Percentiles rank a stretch among this genome's conserved stretches.
These are phyloP conservation scores for Tribolium madens DNA, from an alignment of 1,140 invertebrate genomes.

Conservation along the genomic window DNA sequence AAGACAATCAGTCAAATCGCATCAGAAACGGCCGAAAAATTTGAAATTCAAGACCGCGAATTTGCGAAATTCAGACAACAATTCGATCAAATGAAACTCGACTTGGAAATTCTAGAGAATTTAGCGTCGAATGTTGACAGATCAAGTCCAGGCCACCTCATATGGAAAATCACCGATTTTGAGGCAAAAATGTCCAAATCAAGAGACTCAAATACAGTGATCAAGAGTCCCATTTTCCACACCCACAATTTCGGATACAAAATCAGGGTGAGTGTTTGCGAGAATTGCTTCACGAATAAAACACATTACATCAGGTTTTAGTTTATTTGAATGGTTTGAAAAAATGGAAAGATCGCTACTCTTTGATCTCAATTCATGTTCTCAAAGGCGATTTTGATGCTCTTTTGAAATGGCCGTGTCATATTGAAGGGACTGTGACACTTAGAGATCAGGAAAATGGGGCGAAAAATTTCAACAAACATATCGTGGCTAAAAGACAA, in stretches of 20 bases:
- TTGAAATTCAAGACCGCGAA: slow-evolving; percentile 58
- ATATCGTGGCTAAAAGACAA: slow-evolving; percentile 67
- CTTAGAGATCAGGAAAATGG: slow-evolving; percentile 70
- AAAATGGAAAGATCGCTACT: slow-evolving; percentile 78
- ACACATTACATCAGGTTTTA: slow-evolving; percentile 70
- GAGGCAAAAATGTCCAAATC: slow-evolving; percentile 74
- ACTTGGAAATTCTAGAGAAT: slow-evolving; percentile 59
- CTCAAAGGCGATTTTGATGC: slow-evolving; percentile 77
- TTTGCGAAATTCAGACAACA: slow-evolving; percentile 52
- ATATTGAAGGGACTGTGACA: slow-evolving; percentile 72
- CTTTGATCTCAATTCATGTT: slow-evolving; percentile 75
- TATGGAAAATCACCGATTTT: slow-evolving; percentile 78
- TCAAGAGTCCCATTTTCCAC: slow-evolving; percentile 76
- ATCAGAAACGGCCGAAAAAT: slow-evolving; percentile 57
- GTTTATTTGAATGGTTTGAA: slow-evolving; percentile 78
- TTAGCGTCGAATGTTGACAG: slow-evolving; percentile 3
- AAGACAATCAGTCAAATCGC: slow-evolving; percentile 59
- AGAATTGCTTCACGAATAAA: not conserved
- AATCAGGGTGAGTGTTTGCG: slow-evolving; percentile 69
- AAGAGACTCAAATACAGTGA: slow-evolving; percentile 71
- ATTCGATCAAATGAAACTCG: slow-evolving; percentile 57
- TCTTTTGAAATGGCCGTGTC: slow-evolving; percentile 77
- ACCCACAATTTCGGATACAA: slow-evolving; percentile 79
- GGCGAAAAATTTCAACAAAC: slow-evolving; percentile 67
- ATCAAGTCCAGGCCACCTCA: slow-evolving; percentile 68